Evolutionary conservation across 2,888 invertebrate species (phyloP), one percentile per base, ranked within the genome.

Genomic region (Eudemis profundana): DNA sequence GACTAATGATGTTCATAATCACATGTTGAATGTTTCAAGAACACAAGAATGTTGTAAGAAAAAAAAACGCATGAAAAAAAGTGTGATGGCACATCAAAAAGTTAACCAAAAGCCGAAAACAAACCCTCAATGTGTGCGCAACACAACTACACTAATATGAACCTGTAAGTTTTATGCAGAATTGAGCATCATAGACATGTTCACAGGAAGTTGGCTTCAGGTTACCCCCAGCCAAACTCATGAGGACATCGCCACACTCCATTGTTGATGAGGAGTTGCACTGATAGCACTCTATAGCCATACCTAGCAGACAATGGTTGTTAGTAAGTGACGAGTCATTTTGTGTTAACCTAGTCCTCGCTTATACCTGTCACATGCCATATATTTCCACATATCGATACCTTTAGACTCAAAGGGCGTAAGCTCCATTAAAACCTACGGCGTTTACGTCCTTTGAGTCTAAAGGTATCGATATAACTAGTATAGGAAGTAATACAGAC

Each of bases 161-260:
- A 87, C 94, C 96, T 75, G 95, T 95, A 53, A 95, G 94, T 93
- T 98, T 98, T 76, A 98, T 93, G 91, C 98, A 98, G 90, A 95
- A 97, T 75, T 93, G 93, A 54, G 97, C 97, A 82, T 95, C 95
- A 83, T 95, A 95, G 61, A 97, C 95, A 84, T 95, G 93, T 76
- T 94, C 93, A 89, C 97, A 97, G 79, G 93, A 93, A 74, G 89
- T 84, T 2, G 96, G 94, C 74, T 92, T 83, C 72, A 95, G 78
- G 53, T 92, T 83, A 44, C 91, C 93, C 69, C 91, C 92, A 54
- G 93, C 93, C 69, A 93, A 85, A 61, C 93, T 93, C 79, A 95
- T 94, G 75, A 95, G 93, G 49, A 94, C 93, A 84, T 96, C 95
- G 71, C 95, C 93, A 86, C 95, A 95, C 82, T 95, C 94, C 83